Evolutionary conservation across 1,140 invertebrate species (phyloP), one percentile per base, ranked within the genome.

Genomic region (Hyles vespertilio): DNA sequence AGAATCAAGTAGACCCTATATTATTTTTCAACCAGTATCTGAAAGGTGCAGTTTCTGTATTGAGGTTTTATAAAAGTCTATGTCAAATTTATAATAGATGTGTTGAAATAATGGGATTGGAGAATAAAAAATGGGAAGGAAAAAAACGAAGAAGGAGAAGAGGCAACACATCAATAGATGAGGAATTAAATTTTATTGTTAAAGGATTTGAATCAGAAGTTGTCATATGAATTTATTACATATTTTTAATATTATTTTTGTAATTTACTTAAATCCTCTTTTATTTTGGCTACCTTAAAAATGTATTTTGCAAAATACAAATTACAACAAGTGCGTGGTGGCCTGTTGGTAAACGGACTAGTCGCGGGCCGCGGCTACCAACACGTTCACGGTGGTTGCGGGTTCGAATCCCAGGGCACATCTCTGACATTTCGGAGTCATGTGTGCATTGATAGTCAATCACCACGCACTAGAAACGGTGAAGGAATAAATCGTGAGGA

Each of bases 1-100:
- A 90, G 57, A 87, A 81, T 54, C 89, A 92, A 9, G 51, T 67
- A 2, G 83, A 93, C 70, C 80, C 92, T 3, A 69, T 84, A 32
- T 67, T 60, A 36, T 93, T 92, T 72, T 72, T 94, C 9, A 77
- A 89, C 46, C 72, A 84, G 72, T 71, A 90, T 72, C 50, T 92
- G 56, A 67, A 88, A 79, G 68, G 90, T 78, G 84, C 92, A 62
- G 67, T 80, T 34, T 84, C 80, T 71, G 70, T 93, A 53, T 78
- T 91, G 56, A 70, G 81, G 46, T 84, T 81, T 71, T 87, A 84
- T 65, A 81, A 78, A 58, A 89, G 82, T 70, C 61, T 89, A 58
- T 79, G 61, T 67, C 47, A 32, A 45, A 50, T 87, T 40, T 79
- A 78, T 61, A 66, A 74, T 22, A 78, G 58, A 50, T 69, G 70